Evolutionary conservation across 2,888 invertebrate species (phyloP).

Genomic region (Gonocerus acuteangulatus): DNA sequence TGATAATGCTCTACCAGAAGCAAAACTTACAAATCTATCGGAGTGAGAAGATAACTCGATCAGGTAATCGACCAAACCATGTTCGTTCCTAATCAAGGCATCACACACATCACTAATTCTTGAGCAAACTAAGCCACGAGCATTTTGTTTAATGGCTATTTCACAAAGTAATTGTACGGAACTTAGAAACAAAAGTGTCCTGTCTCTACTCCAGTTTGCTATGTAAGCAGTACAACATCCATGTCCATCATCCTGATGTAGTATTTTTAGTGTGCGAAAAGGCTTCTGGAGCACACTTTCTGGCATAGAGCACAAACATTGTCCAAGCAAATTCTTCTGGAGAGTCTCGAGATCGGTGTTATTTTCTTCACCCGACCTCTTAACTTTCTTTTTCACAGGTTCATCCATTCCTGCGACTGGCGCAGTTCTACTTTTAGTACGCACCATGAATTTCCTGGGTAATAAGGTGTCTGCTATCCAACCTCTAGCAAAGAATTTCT

Average conservation of each 20-base stretch:
- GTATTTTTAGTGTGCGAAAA: constrained; percentile 51
- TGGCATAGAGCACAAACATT: constrained; percentile 69
- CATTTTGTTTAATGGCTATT: constrained; percentile 75
- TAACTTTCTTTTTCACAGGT: constrained; percentile 75
- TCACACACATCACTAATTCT: constrained; percentile 73
- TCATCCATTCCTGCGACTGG: constrained; percentile 64
- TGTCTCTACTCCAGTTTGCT: constrained; percentile 58
- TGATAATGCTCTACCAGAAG: constrained; percentile 70
- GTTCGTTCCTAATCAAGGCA: constrained; percentile 68
- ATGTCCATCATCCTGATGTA: constrained; percentile 42
- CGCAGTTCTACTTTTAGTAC: constrained; percentile 44
- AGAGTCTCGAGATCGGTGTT: constrained; percentile 52
- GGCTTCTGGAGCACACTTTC: constrained; percentile 62
- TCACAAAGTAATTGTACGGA: constrained; percentile 76
- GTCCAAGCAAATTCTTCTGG: constrained; percentile 61
- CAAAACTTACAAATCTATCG: constrained; percentile 72
- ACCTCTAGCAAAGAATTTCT: constrained; percentile 2
- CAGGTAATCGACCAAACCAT: constrained; percentile 75
- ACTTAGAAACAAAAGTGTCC: constrained; percentile 69
- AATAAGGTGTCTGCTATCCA: constrained; percentile 11
- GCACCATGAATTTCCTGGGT: constrained; percentile 38
- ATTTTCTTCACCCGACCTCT: constrained; percentile 42
- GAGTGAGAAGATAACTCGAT: constrained; percentile 69
- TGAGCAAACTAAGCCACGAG: constrained; percentile 72
- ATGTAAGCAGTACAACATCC: constrained; percentile 46